Base-by-base conservation (phyloP, 2,888 invertebrate genomes). In the Pyrrhosoma nymphula region DNA sequence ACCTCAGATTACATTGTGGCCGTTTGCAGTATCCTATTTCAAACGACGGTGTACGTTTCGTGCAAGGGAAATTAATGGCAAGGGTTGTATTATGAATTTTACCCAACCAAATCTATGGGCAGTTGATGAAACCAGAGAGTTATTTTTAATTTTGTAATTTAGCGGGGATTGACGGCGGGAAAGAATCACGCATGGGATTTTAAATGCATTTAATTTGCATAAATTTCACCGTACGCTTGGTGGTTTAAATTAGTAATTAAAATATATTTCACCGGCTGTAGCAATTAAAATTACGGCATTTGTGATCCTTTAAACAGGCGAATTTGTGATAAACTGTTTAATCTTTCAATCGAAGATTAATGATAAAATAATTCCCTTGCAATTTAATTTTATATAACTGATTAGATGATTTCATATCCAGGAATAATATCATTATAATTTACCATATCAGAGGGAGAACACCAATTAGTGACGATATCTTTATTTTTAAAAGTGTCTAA, bases 1-100 rank as follows among this genome's bases (percentile, higher is more conserved):
- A 16, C 82, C 82, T 82, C 30, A 82, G 82, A 82, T 82, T 82
- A 82, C 82, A 18, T 82, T 82, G 35, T 35, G 82, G 82, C 35
- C 82, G 82, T 18, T 35, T 82, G n/a, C 26, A 30, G 18, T 16
- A 14, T 35, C 30, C 82, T 4, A 82, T 82, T 82, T 35, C 14
- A 16, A 82, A 82, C 35, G 82, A 35, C 82, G 30, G 30, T 35
- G 82, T 35, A 35, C 30, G n/a, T 82, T 82, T 82, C 0, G 82
- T 2, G 35, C 30, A 35, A 14, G 82, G 35, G 35, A 35, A 82
- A 35, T 82, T 30, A 82, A 82, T 82, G 82, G 35, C 82, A 16
- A n/a, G 0, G 82, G 0, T 35, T 82, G 12, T 26, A 82, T 82
- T 82, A 82, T 82, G 82, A 82, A 35, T 82, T 82, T 82, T 35